Evolutionary conservation across 2,113 vertebrate species (phyloP), one percentile per base, ranked within the genome.

Genomic region (Myanophis thanlyinensis): DNA sequence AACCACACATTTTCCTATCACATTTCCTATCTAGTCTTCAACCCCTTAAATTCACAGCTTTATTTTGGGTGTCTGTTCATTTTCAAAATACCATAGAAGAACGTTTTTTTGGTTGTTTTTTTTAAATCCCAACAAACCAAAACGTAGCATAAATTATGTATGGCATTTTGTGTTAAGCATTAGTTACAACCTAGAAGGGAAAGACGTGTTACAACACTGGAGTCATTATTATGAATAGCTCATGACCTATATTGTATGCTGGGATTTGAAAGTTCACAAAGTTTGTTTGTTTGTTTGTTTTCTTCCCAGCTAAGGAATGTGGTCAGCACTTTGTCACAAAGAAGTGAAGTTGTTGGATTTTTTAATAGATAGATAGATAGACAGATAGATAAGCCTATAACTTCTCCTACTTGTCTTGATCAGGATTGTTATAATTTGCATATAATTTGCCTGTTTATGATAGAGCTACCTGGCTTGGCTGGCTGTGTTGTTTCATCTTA

Each of bases 101-200:
- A 93, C 93, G 92, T 96, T 95, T 96, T 2, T 35, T 18, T n/a
- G n/a, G n/a, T n/a, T n/a, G n/a, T n/a, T 40, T 59, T 27, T n/a
- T 13, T 56, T 9, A 27, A 13, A 62, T 48, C 47, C 94, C 90
- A 93, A 93, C 94, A 96, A 94, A 91, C 90, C 90, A 93, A 89
- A 94, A 84, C 87, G 90, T 27, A 92, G 89, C 94, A 93, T 95
- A 97, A 97, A 95, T 97, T 97, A 95, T 96, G 25, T 95, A 94
- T 97, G 97, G 96, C 95, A 96, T 96, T 97, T 95, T 95, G 1
- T 94, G 91, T 93, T 97, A 97, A 97, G 98, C 96, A 96, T 96
- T 96, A 95, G 85, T 95, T 97, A 85, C 47, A 85, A 92, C 94
- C 1, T 0, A 95, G 94, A 93, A 96, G 93, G 93, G 94, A 94